Evolutionary conservation across 2,797 vertebrate genomes (phyloP).

Genomic region (Heterohyrax brucei): DNA sequence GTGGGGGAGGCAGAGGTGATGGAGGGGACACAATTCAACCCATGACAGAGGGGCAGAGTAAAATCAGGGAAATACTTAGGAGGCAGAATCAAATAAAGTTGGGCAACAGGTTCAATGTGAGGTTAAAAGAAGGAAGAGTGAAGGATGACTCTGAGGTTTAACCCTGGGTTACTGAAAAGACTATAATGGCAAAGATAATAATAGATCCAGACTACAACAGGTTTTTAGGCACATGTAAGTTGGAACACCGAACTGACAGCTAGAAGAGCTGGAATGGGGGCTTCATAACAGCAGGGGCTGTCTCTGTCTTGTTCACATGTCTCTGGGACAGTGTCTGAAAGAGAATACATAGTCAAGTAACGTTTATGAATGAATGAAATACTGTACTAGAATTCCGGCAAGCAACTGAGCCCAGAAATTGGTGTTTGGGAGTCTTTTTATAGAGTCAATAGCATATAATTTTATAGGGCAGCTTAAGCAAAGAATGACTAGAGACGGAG

Average conservation of each 20-base stretch:
- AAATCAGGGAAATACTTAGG: not conserved
- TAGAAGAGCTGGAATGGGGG: not conserved
- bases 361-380: not conserved
- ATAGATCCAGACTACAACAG: not conserved
- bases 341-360: not conserved
- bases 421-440: not conserved
- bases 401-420: not conserved
- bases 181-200: not conserved
- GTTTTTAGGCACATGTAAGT: not conserved
- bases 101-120: not conserved
- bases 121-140: not conserved
- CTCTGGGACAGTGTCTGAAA: not conserved
- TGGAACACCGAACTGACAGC: not conserved
- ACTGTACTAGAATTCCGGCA: not conserved
- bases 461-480: not conserved
- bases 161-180: not conserved
- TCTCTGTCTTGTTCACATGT: not conserved
- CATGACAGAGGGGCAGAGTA: not conserved
- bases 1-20: no score
- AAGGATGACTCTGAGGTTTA: not conserved
- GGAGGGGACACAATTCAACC: no score
- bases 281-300: accelerated
- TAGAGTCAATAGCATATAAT: not conserved
- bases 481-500: not conserved
- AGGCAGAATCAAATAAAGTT: not conserved